phyloP scores from a whole-genome alignment of 2,888 invertebrate genomes.

The Tyria jacobaeae region DNA sequence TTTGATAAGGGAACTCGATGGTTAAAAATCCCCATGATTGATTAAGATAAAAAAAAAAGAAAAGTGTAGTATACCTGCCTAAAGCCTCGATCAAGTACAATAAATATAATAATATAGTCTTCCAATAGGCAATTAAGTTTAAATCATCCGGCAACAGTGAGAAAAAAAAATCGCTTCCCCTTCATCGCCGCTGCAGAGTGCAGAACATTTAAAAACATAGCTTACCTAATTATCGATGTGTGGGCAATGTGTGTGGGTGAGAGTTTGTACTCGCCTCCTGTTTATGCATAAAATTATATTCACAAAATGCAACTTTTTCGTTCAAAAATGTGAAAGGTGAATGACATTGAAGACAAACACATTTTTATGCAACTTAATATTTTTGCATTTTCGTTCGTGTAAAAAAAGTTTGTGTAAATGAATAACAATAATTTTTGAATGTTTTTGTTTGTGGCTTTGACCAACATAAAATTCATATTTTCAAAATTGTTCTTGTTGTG shows the following conservation, averaged over 20 bases:
- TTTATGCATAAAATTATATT: constrained; percentile 9
- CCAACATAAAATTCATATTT: neutral
- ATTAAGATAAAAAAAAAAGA: too few species aligned
- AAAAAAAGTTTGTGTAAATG: constrained; percentile 36
- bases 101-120: too few species aligned
- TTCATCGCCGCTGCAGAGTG: neutral
- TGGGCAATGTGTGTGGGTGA: neutral
- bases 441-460: constrained; percentile 3
- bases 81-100: too few species aligned
- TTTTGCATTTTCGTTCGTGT: constrained; percentile 14
- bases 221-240: too few species aligned
- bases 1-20: too few species aligned
- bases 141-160: too few species aligned
- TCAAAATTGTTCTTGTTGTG: neutral
- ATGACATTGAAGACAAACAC: constrained; percentile 31
- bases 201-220: neutral
- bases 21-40: too few species aligned
- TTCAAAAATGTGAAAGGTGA: constrained; percentile 26
- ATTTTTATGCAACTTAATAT: constrained; percentile 12
- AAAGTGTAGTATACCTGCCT: too few species aligned
- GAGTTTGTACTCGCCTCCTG: neutral
- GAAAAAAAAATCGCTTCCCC: too few species aligned
- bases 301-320: constrained; percentile 15
- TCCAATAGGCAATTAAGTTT: too few species aligned
- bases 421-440: too few species aligned